These are phyloP conservation scores for Neoniphon sammara DNA, from an alignment of 2,797 vertebrate genomes.

Conservation along the genomic window DNA sequence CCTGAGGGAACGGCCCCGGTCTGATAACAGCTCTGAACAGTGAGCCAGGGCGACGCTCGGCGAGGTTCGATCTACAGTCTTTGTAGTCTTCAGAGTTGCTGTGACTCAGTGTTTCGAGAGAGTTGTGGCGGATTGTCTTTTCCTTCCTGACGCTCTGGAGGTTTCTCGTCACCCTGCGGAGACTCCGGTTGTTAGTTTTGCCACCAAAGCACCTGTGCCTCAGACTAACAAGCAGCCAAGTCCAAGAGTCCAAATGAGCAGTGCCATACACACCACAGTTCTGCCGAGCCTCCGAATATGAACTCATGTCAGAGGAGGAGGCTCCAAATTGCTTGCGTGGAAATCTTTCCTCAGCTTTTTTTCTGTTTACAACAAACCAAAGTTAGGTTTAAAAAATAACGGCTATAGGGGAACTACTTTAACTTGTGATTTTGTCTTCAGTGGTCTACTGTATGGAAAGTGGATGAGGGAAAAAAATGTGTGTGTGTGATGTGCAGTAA, in stretches of 20 bases:
- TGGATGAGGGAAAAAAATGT: no score
- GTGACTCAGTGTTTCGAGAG: background rate
- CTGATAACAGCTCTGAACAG: conserved; percentile 18
- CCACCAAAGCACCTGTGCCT: conserved; percentile 33
- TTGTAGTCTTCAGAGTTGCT: conserved; percentile 6
- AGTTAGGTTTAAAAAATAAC: background rate
- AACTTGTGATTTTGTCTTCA: no score
- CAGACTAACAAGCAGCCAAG: conserved; percentile 42
- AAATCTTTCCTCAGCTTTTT: background rate
- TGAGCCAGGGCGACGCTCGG: background rate
- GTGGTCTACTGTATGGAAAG: no score
- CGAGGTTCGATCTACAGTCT: conserved; percentile 13
- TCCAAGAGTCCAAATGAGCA: conserved; percentile 34
- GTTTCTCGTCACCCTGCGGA: conserved; percentile 20
- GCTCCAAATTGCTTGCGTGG: conserved; percentile 1
- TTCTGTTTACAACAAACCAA: background rate
- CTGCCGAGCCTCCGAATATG: conserved; percentile 13
- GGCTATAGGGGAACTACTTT: no score
- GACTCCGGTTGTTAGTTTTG: conserved; percentile 28
- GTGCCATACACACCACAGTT: background rate
- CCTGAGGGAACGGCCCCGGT: conserved; percentile 18
- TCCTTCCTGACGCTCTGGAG: background rate
- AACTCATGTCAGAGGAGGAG: background rate
- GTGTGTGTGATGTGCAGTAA: no score
- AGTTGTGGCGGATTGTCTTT: background rate